Conservation (phyloP, 2,888 invertebrate species). For the Pheosia gnoma region DNA sequence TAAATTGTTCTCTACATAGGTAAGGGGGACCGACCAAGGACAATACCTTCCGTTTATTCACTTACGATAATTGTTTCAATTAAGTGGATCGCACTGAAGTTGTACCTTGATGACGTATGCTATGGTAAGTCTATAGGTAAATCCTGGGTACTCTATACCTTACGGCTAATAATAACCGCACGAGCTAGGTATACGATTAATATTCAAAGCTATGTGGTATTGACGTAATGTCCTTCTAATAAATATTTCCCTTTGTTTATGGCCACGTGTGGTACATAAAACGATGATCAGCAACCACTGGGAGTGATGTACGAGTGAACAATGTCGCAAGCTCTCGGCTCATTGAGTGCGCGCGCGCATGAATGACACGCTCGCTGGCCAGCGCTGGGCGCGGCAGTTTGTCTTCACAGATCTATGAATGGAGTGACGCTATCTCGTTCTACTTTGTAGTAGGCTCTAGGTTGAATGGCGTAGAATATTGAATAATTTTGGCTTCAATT, state of each 20-base stretch:
- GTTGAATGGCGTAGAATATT: conserved; percentile 17
- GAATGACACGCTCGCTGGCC: conserved; percentile 52
- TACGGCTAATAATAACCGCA: neutral
- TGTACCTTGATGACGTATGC: too few relatives aligned
- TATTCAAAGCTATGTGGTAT: conserved; percentile 7
- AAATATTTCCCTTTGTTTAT: conserved; percentile 14
- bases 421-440: conserved; percentile 42
- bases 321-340: conserved; percentile 48
- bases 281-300: conserved; percentile 15
- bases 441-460: conserved; percentile 30
- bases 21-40: conserved; percentile 25
- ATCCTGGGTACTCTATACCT: neutral
- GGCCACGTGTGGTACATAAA: conserved; percentile 22
- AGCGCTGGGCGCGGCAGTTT: conserved; percentile 49
- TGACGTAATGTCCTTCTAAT: conserved; percentile 5
- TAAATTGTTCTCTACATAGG: conserved; percentile 42
- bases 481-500: neutral
- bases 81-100: too few relatives aligned
- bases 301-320: conserved; percentile 41
- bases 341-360: conserved; percentile 48
- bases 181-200: neutral
- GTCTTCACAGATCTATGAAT: conserved; percentile 54
- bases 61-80: neutral
- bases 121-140: too few relatives aligned
- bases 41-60: conserved; percentile 33